These are phyloP conservation scores for Pachypanchax playfairii DNA, from an alignment of 2,113 vertebrate species.

Conservation along the genomic window DNA sequence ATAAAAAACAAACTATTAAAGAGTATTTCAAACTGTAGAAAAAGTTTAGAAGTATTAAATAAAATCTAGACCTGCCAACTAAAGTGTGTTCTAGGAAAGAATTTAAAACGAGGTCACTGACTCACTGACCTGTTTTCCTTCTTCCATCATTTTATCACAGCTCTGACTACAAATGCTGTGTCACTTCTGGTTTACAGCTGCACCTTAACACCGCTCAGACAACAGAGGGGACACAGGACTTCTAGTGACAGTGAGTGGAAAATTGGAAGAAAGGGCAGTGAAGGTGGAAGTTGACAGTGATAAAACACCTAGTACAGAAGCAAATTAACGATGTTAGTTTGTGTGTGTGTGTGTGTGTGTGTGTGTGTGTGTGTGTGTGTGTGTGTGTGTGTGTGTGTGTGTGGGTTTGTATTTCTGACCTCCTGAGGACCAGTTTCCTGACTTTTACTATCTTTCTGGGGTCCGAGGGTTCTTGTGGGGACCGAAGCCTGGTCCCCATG, in stretches of 20 bases:
- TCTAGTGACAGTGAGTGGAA: conserved; percentile 43
- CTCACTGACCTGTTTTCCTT: not conserved
- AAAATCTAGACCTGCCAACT: not conserved
- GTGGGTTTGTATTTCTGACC: no score
- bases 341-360: not conserved
- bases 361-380: not conserved
- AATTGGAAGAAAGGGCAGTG: conserved; percentile 60
- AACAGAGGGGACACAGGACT: conserved; percentile 13
- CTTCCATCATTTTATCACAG: not conserved
- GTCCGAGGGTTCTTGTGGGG: no score
- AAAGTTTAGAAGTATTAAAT: not conserved
- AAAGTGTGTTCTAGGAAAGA: not conserved
- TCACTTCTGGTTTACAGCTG: not conserved
- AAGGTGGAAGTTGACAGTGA: conserved; percentile 74
- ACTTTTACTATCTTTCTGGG: no score
- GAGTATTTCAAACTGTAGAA: no score
- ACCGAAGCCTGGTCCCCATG: no score
- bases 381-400: not conserved
- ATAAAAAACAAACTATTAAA: conserved; percentile 17
- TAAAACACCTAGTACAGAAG: conserved; percentile 66
- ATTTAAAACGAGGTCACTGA: not conserved
- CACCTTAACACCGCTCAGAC: conserved; percentile 19
- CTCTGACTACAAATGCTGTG: not conserved
- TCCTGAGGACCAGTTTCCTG: no score
- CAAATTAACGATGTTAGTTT: conserved; percentile 54